These are phyloP conservation scores for Sebastes vulpes DNA, from an alignment of 2,797 vertebrate species.

Conservation along the genomic window DNA sequence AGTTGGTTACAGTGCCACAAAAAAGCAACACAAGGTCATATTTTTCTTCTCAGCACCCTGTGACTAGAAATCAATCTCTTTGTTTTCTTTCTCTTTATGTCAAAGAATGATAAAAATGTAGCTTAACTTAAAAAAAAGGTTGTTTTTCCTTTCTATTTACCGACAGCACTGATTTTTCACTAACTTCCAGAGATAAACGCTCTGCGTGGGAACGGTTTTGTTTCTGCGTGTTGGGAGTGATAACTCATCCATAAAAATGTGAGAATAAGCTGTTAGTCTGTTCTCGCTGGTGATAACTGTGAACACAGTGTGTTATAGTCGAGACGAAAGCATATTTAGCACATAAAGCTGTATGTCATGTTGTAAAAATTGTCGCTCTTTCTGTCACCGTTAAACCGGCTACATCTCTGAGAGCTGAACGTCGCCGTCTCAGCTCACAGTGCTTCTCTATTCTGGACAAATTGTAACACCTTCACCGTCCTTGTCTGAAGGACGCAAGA, in stretches of 20 bases:
- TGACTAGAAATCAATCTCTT: neutral
- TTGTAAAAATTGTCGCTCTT: neutral
- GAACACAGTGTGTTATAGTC: neutral
- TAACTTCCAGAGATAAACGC: neutral
- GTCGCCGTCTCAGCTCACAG: neutral
- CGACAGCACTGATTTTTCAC: neutral
- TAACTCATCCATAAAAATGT: constrained; percentile 20
- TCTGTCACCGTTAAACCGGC: neutral
- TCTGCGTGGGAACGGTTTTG: neutral
- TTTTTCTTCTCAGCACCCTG: neutral
- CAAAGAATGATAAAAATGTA: neutral
- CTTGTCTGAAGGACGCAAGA: constrained; percentile 72
- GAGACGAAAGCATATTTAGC: constrained; percentile 20
- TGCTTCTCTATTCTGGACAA: constrained; percentile 21
- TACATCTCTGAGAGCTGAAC: neutral
- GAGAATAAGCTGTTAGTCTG: constrained; percentile 8
- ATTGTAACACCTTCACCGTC: constrained; percentile 51
- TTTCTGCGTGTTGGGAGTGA: neutral
- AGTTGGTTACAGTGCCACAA: neutral
- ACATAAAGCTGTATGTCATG: neutral
- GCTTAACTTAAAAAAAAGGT: neutral
- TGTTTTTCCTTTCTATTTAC: neutral
- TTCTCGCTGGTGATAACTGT: constrained; percentile 1
- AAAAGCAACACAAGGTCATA: neutral
- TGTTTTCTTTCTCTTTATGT: neutral